These are phyloP conservation scores for Agelas oroides DNA, from an alignment of 37 sponge, comb jelly and placozoan species.

Conservation along the genomic window DNA sequence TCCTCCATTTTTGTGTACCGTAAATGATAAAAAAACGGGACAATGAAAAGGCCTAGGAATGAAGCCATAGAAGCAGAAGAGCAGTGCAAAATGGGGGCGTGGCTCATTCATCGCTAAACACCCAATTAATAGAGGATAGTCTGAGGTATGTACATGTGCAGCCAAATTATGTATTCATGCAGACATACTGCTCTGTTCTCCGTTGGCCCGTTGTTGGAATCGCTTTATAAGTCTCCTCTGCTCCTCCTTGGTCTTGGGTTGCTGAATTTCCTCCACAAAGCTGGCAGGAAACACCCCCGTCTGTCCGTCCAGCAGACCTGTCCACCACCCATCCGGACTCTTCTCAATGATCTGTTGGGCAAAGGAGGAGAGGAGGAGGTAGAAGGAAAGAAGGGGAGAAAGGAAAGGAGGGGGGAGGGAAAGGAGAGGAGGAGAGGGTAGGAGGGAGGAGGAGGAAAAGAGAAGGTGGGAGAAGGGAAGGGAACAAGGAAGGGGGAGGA, in stretches of 20 bases:
- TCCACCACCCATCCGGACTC: constrained; percentile 89
- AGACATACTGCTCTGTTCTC: neutral
- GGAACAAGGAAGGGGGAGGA: no score
- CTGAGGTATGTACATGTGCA: no score
- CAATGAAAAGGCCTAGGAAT: no score
- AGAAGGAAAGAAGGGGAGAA: neutral
- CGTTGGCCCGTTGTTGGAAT: neutral
- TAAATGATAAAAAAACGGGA: no score
- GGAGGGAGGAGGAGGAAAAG: neutral
- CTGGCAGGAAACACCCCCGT: constrained; percentile 79
- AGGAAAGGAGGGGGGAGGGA: neutral
- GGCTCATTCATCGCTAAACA: no score
- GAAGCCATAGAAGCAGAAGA: no score
- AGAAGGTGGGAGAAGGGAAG: neutral
- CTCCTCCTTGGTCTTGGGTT: constrained; percentile 56
- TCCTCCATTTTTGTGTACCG: no score
- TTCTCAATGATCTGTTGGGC: constrained; percentile 67
- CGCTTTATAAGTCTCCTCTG: constrained; percentile 34
- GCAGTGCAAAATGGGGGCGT: no score
- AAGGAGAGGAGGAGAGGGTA: neutral
- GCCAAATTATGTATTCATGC: no score
- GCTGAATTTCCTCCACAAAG: constrained; percentile 74
- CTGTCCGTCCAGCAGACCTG: constrained; percentile 52
- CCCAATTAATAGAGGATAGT: no score
- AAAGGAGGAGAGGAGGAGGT: neutral